These are phyloP conservation scores for Aphrophora alni DNA, from an alignment of 2,888 invertebrate genomes.

Conservation along the genomic window DNA sequence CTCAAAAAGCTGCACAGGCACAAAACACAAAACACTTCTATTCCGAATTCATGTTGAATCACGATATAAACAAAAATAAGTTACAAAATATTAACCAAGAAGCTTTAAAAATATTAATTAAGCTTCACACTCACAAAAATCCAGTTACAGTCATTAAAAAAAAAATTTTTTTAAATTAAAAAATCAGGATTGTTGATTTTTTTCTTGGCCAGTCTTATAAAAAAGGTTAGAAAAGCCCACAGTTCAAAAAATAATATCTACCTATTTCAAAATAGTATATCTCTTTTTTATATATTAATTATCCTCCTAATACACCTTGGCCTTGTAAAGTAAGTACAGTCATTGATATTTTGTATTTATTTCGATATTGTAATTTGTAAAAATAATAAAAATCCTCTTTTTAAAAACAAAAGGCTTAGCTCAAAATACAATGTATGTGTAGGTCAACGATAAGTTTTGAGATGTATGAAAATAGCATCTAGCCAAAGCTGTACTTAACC, in stretches of 20 bases:
- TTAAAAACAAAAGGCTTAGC: too few species aligned
- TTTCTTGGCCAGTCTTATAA: neutral
- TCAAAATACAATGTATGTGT: too few species aligned
- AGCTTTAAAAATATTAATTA: slow-evolving; percentile 1
- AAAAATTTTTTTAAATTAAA: slow-evolving; percentile 1
- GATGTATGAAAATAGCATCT: too few species aligned
- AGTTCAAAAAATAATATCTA: too few species aligned
- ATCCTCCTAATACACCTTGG: too few species aligned
- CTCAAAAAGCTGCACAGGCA: neutral
- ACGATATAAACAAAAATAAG: neutral
- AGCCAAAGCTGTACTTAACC: too few species aligned
- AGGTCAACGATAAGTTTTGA: too few species aligned
- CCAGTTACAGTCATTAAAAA: slow-evolving; percentile 14
- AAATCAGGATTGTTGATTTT: neutral
- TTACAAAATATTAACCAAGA: neutral
- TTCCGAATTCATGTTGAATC: neutral
- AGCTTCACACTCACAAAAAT: slow-evolving; percentile 26
- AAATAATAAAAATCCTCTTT: too few species aligned
- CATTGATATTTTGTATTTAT: slow-evolving; percentile 10
- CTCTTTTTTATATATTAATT: too few species aligned
- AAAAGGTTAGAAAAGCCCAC: neutral
- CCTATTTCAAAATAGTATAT: too few species aligned
- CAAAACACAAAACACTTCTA: neutral
- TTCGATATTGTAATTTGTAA: neutral
- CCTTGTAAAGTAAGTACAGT: neutral